phyloP scores from a whole-genome alignment of 2,797 vertebrate genomes.

The Coregonus ussuriensis region DNA sequence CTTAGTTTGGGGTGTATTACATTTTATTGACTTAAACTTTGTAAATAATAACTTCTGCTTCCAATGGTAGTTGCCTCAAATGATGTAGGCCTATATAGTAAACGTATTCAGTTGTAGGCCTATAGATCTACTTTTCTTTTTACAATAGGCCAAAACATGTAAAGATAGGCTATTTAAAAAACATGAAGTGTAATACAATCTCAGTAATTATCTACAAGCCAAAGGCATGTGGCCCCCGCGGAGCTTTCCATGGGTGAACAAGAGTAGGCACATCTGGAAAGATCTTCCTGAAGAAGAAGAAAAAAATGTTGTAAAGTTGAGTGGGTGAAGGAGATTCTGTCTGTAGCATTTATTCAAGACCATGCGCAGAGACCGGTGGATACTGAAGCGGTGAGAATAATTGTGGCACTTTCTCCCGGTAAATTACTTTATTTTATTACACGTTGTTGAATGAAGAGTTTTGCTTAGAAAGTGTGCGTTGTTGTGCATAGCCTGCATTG shows the following conservation, averaged over 20 bases:
- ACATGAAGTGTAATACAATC: neutral
- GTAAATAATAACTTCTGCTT: neutral
- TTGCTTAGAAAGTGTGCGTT: neutral
- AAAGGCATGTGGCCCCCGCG: neutral
- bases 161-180: neutral
- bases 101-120: neutral
- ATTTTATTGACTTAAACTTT: neutral
- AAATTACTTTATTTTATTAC: neutral
- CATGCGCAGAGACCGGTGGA: slow-evolving; percentile 3
- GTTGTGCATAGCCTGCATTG: neutral
- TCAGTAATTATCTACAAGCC: neutral
- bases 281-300: slow-evolving; percentile 14
- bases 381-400: slow-evolving; percentile 4
- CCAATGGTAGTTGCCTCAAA: neutral
- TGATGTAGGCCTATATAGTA: neutral
- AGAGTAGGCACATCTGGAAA: slow-evolving; percentile 61
- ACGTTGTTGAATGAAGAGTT: neutral
- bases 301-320: slow-evolving; percentile 3
- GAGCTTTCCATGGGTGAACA: slow-evolving; percentile 14
- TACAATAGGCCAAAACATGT: neutral
- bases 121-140: neutral
- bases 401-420: slow-evolving; percentile 16
- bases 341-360: neutral
- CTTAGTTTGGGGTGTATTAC: neutral
- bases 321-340: neutral